Percentiles rank a stretch among this genome's conserved stretches.
phyloP scores from a whole-genome alignment of 1,140 invertebrate species.

The Diachasmimorpha longicaudata region DNA sequence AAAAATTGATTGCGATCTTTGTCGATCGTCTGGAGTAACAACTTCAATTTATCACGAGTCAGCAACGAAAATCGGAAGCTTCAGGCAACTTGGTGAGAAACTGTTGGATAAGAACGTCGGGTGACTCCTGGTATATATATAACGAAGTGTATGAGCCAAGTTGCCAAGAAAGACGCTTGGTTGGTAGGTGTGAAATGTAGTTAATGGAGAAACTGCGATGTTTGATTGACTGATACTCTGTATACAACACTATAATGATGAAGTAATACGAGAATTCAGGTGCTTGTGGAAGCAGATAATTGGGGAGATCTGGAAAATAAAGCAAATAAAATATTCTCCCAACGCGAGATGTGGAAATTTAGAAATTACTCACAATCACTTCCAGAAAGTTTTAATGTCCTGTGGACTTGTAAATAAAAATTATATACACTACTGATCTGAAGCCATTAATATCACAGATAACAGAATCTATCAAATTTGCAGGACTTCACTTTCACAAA shows the following conservation, averaged over 20 bases:
- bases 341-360: too few species aligned
- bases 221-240: slow-evolving; percentile 21
- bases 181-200: slow-evolving; percentile 21
- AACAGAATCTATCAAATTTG: too few species aligned
- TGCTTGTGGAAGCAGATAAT: neutral
- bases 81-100: neutral
- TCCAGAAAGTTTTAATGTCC: too few species aligned
- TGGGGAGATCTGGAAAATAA: neutral
- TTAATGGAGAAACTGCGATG: slow-evolving; percentile 21
- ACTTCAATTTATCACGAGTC: neutral
- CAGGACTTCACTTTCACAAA: too few species aligned
- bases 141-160: neutral
- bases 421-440: too few species aligned
- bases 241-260: too few species aligned
- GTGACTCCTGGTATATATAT: neutral
- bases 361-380: too few species aligned
- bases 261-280: neutral
- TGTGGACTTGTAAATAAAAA: too few species aligned
- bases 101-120: neutral
- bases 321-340: too few species aligned
- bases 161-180: neutral
- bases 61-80: neutral
- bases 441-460: too few species aligned
- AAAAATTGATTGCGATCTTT: too few species aligned
- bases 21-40: too few species aligned